Conservation (phyloP, 2,888 invertebrate species). For the Drosophila vallismaia region DNA sequence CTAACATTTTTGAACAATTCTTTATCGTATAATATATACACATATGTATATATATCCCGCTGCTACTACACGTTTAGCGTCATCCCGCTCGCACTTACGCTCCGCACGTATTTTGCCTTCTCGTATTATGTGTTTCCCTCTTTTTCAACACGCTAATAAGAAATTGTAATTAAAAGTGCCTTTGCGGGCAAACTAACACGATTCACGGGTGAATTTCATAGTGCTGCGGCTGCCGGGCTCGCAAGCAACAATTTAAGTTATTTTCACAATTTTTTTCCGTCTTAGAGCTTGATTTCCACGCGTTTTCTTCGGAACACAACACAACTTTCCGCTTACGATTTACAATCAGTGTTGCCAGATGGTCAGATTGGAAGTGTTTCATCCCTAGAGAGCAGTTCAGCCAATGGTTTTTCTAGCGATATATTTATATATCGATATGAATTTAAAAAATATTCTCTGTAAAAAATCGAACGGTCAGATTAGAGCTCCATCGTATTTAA, state of each 20-base stretch:
- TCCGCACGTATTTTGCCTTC: slow-evolving; percentile 59
- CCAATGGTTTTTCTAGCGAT: not conserved
- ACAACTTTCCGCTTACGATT: slow-evolving; percentile 41
- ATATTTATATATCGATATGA: not conserved
- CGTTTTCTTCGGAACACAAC: slow-evolving; percentile 60
- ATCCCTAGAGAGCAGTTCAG: not conserved
- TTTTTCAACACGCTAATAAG: slow-evolving; percentile 76
- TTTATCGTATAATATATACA: slow-evolving; percentile 57
- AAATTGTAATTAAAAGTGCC: slow-evolving; percentile 56
- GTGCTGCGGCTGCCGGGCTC: slow-evolving; percentile 46
- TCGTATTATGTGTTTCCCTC: slow-evolving; percentile 71
- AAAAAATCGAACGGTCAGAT: no score
- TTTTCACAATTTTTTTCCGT: slow-evolving; percentile 57
- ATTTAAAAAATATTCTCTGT: no score
- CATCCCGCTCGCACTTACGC: slow-evolving; percentile 68
- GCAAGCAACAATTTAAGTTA: slow-evolving; percentile 40
- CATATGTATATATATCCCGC: slow-evolving; percentile 68
- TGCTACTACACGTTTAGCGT: slow-evolving; percentile 62
- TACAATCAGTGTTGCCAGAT: slow-evolving; percentile 9
- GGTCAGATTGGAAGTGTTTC: slow-evolving; percentile 10
- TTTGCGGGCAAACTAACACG: slow-evolving; percentile 61
- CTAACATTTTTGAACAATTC: slow-evolving; percentile 58
- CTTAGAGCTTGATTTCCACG: slow-evolving; percentile 68
- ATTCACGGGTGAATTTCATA: slow-evolving; percentile 59
- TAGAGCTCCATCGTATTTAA: no score